phyloP scores from a whole-genome alignment of 2,113 vertebrate genomes.

The Sapayoa aenigma region DNA sequence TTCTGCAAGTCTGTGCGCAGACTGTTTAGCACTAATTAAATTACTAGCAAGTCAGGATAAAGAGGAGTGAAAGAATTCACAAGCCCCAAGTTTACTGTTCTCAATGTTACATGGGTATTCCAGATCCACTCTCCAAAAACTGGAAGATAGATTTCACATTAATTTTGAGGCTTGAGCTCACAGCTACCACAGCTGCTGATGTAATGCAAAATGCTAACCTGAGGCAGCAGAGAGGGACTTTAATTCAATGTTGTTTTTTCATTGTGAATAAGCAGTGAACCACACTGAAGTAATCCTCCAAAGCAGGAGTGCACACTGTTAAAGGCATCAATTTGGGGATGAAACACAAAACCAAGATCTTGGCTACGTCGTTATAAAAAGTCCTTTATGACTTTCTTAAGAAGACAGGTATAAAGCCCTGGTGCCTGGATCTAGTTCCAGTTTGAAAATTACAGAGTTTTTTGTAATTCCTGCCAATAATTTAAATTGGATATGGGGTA shows the following conservation, averaged over 20 bases:
- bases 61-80: conserved; percentile 49
- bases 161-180: conserved; percentile 33
- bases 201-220: conserved; percentile 45
- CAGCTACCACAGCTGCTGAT: conserved; percentile 43
- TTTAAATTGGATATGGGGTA: conserved; percentile 19
- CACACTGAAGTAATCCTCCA: conserved; percentile 40
- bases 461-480: conserved; percentile 7
- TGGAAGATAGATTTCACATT: conserved; percentile 34
- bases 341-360: conserved; percentile 39
- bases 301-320: neutral
- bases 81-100: conserved; percentile 27
- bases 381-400: neutral
- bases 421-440: conserved; percentile 3
- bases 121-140: neutral
- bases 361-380: neutral
- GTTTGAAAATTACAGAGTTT: neutral
- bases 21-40: conserved; percentile 44
- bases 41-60: conserved; percentile 19
- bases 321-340: conserved; percentile 24
- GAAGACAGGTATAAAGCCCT: neutral
- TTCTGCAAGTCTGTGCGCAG: neutral
- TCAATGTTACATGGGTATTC: conserved; percentile 19
- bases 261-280: conserved; percentile 50
- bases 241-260: conserved; percentile 1
- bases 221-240: conserved; percentile 36